A percentile compares a stretch with the other conserved stretches of the same genome.
These are phyloP conservation scores for Nematolebias whitei DNA, from an alignment of 2,113 vertebrate species.

Conservation along the genomic window DNA sequence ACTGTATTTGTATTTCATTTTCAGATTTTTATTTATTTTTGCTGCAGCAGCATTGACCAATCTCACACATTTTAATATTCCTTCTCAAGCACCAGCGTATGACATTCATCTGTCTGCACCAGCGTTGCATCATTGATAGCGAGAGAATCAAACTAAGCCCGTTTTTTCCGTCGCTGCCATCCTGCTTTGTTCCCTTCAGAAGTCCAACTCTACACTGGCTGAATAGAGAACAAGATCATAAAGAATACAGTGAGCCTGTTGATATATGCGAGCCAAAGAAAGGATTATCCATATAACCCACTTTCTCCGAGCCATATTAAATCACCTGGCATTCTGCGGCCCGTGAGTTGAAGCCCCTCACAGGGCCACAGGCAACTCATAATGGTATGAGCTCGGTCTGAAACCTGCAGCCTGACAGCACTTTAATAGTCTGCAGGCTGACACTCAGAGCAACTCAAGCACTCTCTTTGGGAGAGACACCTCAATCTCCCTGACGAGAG, in stretches of 20 bases:
- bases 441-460: conserved; percentile 50
- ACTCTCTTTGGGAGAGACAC: conserved; percentile 27
- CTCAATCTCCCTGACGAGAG: conserved; percentile 25
- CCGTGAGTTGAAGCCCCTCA: conserved; percentile 35
- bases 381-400: conserved; percentile 50
- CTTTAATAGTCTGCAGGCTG: conserved; percentile 69
- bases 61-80: too few species aligned
- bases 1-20: too few species aligned
- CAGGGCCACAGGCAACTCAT: conserved; percentile 55
- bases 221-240: conserved; percentile 16
- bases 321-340: conserved; percentile 59
- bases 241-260: conserved; percentile 36
- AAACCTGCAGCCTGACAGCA: conserved; percentile 41
- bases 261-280: conserved; percentile 13
- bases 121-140: not conserved
- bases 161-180: not conserved
- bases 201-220: not conserved
- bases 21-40: too few species aligned
- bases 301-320: conserved; percentile 66
- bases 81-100: not conserved
- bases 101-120: not conserved
- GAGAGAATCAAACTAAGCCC: conserved; percentile 1
- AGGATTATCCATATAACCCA: conserved; percentile 55
- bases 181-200: not conserved
- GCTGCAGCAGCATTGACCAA: not conserved